Percentiles rank a stretch among this genome's conserved stretches.
Conservation (phyloP, 2,797 vertebrate species). For the Hipposideros larvatus region DNA sequence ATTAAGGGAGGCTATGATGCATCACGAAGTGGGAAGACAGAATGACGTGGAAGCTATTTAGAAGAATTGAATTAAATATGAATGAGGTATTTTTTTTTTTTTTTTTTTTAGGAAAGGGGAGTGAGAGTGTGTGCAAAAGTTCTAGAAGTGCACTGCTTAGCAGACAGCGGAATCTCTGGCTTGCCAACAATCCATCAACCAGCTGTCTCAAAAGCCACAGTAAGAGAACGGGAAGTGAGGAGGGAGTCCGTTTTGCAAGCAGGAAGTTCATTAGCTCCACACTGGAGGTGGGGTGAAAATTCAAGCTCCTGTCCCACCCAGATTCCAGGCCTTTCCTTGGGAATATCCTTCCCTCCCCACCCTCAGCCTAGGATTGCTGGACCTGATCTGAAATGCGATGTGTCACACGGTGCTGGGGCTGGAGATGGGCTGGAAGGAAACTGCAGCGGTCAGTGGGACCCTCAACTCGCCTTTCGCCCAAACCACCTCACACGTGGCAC, state of each 20-base stretch:
- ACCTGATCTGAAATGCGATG: background rate
- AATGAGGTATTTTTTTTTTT: background rate
- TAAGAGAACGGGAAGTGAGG: background rate
- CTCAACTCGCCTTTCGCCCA: background rate
- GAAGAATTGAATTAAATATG: conserved; percentile 67
- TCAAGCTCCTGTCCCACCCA: background rate
- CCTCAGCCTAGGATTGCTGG: background rate
- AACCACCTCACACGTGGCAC: rapidly evolving
- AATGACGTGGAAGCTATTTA: conserved; percentile 9
- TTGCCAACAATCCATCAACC: background rate
- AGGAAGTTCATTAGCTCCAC: background rate
- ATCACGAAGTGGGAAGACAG: background rate
- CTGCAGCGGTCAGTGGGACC: background rate
- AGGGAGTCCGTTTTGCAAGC: background rate
- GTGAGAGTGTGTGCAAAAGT: background rate
- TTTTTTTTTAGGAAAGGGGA: conserved; percentile 41
- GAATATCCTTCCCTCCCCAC: background rate
- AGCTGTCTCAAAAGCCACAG: background rate
- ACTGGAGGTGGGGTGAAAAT: background rate
- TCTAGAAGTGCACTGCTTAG: background rate
- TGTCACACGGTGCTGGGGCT: background rate
- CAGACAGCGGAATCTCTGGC: background rate
- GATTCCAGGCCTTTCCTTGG: background rate
- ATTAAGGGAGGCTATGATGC: background rate
- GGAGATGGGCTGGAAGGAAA: background rate